These are phyloP conservation scores for Lasioglossum villosulum DNA, from an alignment of 2,888 invertebrate genomes.

Conservation along the genomic window DNA sequence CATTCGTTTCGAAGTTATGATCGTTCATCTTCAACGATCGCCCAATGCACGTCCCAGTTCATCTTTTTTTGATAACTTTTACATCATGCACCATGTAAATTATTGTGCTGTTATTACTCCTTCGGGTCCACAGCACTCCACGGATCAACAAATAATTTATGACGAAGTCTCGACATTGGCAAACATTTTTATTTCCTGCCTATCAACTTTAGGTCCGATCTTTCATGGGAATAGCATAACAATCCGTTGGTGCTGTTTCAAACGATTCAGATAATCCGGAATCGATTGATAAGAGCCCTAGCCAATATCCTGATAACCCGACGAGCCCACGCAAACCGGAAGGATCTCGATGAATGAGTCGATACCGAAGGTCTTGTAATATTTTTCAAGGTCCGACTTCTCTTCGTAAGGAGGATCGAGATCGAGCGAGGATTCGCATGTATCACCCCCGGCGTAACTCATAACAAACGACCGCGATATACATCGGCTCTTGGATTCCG, in stretches of 20 bases:
- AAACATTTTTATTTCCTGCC: neutral
- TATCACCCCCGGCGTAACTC: conserved; percentile 4
- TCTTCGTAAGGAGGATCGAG: neutral
- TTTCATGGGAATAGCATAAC: neutral
- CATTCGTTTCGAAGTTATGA: neutral
- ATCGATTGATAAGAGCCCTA: neutral
- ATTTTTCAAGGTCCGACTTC: neutral
- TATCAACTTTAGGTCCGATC: neutral
- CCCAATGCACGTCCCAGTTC: neutral
- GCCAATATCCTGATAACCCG: no score
- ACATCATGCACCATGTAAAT: neutral
- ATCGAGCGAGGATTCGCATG: conserved; percentile 2
- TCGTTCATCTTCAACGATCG: neutral
- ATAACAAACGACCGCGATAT: conserved; percentile 15
- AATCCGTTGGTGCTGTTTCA: neutral
- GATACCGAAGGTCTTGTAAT: neutral
- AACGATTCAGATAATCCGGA: neutral
- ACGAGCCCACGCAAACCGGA: neutral
- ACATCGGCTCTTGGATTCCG: neutral
- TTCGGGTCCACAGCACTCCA: neutral
- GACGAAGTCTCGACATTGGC: no score
- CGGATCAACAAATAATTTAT: neutral
- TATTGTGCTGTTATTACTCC: neutral
- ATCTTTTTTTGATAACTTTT: neutral
- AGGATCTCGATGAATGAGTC: neutral